Evolutionary conservation across 2,797 vertebrate genomes (phyloP).

Genomic region (Crypturellus tataupa): DNA sequence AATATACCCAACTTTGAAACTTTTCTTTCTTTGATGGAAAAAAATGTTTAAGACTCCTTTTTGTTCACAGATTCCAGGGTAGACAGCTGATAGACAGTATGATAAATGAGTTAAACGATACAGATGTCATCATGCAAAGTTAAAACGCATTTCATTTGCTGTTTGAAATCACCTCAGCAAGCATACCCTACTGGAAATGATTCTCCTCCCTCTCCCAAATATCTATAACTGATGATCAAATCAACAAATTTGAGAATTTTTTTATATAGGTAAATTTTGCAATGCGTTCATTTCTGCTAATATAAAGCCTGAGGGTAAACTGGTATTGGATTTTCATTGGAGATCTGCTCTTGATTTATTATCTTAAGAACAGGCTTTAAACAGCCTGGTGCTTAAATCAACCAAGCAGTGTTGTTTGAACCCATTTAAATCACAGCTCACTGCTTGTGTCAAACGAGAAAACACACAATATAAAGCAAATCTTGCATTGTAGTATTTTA

Average conservation of each 20-base stretch:
- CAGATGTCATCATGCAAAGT: not conserved
- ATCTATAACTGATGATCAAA: not conserved
- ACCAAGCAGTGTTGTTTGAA: not conserved
- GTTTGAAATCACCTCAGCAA: not conserved
- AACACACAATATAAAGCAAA: not conserved
- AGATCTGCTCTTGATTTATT: not conserved
- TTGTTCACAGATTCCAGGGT: not conserved
- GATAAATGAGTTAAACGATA: not conserved
- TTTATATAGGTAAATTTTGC: not conserved
- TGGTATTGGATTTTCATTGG: not conserved
- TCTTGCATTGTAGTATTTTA: not conserved
- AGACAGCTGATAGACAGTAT: not conserved
- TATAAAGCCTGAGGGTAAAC: not conserved
- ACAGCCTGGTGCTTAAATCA: not conserved
- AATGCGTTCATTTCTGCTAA: not conserved
- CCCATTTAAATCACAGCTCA: not conserved
- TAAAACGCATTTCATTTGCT: not conserved
- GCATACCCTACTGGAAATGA: not conserved
- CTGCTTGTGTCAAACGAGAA: not conserved
- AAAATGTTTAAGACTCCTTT: not conserved
- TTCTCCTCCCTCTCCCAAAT: too few species aligned
- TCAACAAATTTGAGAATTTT: too few species aligned
- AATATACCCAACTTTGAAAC: too few species aligned
- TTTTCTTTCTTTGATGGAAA: too few species aligned
- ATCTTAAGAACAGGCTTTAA: not conserved